Percentiles rank a stretch among this genome's conserved stretches.
phyloP scores from a whole-genome alignment of 2,113 vertebrate species.

The Harpagus bidentatus region DNA sequence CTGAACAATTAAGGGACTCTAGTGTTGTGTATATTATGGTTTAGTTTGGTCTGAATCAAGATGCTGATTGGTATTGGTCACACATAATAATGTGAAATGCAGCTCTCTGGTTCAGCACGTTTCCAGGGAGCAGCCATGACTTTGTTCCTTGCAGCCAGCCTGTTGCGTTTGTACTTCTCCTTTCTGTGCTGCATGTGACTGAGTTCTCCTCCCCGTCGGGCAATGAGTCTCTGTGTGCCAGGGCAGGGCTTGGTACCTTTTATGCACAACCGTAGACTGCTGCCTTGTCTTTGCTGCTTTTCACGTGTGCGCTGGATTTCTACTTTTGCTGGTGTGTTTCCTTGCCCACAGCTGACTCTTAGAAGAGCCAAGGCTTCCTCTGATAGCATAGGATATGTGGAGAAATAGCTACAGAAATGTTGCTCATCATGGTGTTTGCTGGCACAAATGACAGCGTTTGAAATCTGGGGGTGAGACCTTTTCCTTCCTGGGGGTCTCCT shows the following conservation, averaged over 20 bases:
- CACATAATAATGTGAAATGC: background rate
- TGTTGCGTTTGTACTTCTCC: background rate
- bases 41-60: background rate
- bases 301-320: background rate
- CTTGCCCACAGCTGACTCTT: background rate
- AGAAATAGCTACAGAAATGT: background rate
- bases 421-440: background rate
- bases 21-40: background rate
- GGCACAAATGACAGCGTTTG: background rate
- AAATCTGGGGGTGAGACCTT: background rate
- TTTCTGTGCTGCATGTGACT: background rate
- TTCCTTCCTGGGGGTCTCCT: background rate
- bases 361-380: background rate
- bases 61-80: background rate
- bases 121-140: background rate
- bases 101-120: background rate
- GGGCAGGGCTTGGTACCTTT: background rate
- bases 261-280: background rate
- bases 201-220: fast-evolving
- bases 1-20: background rate
- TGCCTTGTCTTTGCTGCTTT: background rate
- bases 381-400: background rate
- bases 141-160: background rate
- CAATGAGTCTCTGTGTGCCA: background rate
- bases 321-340: background rate